Evolutionary conservation across 2,888 invertebrate species (phyloP).

Genomic region (Stegana nigrithorax): DNA sequence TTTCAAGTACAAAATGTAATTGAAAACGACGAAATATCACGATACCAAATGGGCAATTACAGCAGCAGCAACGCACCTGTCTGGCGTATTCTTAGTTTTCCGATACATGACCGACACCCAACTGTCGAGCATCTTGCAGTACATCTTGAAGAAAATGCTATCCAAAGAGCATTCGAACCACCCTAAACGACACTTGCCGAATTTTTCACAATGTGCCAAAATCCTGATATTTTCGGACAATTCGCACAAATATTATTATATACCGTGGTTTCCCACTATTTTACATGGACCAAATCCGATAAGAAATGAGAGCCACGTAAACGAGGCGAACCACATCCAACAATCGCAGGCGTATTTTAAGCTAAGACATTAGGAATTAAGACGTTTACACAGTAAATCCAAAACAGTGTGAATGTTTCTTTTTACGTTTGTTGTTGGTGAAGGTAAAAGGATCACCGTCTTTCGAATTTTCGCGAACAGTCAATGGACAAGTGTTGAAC

Average conservation of each 20-base stretch:
- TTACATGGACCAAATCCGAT: conserved; percentile 1
- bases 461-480: conserved; percentile 18
- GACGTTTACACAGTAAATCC: conserved; percentile 61
- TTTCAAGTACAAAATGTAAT: conserved; percentile 9
- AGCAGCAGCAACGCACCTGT: conserved; percentile 18
- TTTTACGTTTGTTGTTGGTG: conserved; percentile 32
- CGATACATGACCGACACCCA: conserved; percentile 8
- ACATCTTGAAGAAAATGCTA: conserved; percentile 19
- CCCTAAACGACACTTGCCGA: conserved; percentile 20
- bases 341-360: neutral
- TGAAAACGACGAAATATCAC: conserved; percentile 2
- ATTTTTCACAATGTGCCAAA: conserved; percentile 13
- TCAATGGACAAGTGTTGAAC: conserved; percentile 21
- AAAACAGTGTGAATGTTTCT: conserved; percentile 49
- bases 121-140: conserved; percentile 13
- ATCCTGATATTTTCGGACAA: neutral
- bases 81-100: conserved; percentile 14
- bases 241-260: conserved; percentile 3
- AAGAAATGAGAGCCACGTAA: neutral
- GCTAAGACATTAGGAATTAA: conserved; percentile 39
- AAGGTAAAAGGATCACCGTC: conserved; percentile 26
- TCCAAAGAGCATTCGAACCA: conserved; percentile 11
- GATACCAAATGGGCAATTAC: conserved; percentile 23
- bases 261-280: neutral
- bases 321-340: conserved; percentile 3